Conservation (phyloP, 1,140 invertebrate species). For the Brachionus asplanchnoidis region DNA sequence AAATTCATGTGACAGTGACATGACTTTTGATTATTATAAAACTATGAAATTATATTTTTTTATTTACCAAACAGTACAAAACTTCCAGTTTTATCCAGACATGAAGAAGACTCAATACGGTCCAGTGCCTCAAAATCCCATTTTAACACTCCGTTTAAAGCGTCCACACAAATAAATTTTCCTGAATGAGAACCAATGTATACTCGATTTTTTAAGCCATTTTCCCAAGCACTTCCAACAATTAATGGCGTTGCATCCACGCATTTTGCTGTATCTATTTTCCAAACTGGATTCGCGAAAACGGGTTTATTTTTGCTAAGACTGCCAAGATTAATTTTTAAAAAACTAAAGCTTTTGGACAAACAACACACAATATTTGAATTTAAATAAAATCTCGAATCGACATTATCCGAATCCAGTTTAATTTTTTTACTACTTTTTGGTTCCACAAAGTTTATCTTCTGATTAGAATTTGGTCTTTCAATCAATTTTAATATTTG, state of each 20-base stretch:
- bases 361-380: constrained; percentile 41
- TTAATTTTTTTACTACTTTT: background rate
- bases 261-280: constrained; percentile 65
- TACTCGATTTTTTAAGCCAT: background rate
- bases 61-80: constrained; percentile 54
- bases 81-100: constrained; percentile 53
- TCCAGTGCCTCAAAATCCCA: constrained; percentile 58
- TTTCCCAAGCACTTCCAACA: constrained; percentile 52
- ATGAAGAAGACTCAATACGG: constrained; percentile 62
- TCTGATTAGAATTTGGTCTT: background rate
- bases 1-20: too few relatives aligned
- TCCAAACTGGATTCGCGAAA: constrained; percentile 50
- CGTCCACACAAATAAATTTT: constrained; percentile 60
- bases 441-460: background rate
- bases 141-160: constrained; percentile 49
- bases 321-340: background rate
- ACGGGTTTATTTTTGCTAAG: background rate
- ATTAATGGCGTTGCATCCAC: constrained; percentile 66
- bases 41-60: background rate
- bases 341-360: constrained; percentile 43
- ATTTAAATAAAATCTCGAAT: background rate
- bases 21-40: too few relatives aligned
- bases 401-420: background rate
- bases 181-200: constrained; percentile 65
- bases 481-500: constrained; percentile 41